A percentile compares a stretch with the other conserved stretches of the same genome.
Evolutionary conservation across 2,113 vertebrate genomes (phyloP).

Genomic region (Odocoileus virginianus): DNA sequence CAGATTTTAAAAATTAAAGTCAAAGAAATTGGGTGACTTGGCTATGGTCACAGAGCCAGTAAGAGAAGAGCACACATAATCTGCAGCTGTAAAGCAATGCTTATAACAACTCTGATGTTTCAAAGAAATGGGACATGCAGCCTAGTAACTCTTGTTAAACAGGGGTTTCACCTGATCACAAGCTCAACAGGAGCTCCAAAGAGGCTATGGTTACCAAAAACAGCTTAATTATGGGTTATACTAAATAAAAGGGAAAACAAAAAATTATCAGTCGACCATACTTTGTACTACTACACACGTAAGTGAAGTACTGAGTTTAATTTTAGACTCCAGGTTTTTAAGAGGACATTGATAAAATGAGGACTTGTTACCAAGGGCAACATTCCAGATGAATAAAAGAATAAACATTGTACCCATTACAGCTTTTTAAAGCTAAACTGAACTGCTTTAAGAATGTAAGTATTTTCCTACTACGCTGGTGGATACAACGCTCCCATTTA

Average conservation of each 20-base stretch:
- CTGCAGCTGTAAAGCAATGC: background rate
- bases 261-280: background rate
- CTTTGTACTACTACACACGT: background rate
- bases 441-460: background rate
- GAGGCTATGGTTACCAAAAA: background rate
- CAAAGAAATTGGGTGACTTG: background rate
- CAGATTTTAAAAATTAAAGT: background rate
- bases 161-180: background rate
- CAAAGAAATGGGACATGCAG: background rate
- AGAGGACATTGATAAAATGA: background rate
- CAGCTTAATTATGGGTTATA: background rate
- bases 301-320: constrained; percentile 1
- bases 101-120: background rate
- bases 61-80: background rate
- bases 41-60: background rate
- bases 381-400: constrained; percentile 2
- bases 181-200: background rate
- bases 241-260: constrained; percentile 9
- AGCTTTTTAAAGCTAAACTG: background rate
- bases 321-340: constrained; percentile 24
- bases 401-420: background rate
- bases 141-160: background rate
- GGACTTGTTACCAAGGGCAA: background rate
- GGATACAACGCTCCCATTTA: background rate
- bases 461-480: background rate